phyloP scores from a whole-genome alignment of 2,113 vertebrate genomes.

The Calyptommatus sinebrachiatus region DNA sequence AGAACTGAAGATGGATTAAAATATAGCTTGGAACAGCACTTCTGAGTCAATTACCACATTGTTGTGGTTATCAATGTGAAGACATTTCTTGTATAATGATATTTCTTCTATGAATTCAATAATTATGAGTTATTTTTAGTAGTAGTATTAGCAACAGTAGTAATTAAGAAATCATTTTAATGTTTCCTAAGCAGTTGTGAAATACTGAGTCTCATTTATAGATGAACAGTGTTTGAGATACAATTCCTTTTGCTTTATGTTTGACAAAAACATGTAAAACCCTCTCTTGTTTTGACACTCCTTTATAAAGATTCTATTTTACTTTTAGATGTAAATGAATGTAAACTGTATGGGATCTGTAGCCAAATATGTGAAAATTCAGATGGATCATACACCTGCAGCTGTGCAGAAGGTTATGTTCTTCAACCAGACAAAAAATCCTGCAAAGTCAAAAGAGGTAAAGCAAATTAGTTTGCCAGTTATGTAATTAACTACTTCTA shows the following conservation, averaged over 20 bases:
- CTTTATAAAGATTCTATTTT: slow-evolving; percentile 10
- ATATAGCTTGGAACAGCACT: too few species aligned
- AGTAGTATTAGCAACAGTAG: too few species aligned
- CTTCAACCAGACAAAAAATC: slow-evolving; percentile 88
- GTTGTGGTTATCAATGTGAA: too few species aligned
- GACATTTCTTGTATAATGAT: too few species aligned
- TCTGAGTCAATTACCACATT: too few species aligned
- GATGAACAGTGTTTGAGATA: not conserved
- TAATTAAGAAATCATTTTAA: not conserved
- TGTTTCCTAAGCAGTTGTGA: not conserved
- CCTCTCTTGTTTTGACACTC: not conserved
- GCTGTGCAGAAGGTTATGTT: slow-evolving; percentile 90
- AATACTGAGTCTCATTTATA: not conserved
- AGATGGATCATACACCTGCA: slow-evolving; percentile 88
- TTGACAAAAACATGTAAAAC: not conserved
- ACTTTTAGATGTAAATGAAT: slow-evolving; percentile 91
- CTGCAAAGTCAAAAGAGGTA: slow-evolving; percentile 93
- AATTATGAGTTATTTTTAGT: not conserved
- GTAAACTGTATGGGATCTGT: slow-evolving; percentile 85
- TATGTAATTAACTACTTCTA: slow-evolving; percentile 18
- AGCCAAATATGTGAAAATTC: slow-evolving; percentile 92
- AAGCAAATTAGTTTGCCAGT: slow-evolving; percentile 55
- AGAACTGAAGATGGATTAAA: too few species aligned
- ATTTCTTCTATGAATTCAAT: not conserved
- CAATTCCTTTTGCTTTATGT: not conserved